phyloP scores from a whole-genome alignment of 2,888 invertebrate genomes.

The Anagyrus pseudococci region DNA sequence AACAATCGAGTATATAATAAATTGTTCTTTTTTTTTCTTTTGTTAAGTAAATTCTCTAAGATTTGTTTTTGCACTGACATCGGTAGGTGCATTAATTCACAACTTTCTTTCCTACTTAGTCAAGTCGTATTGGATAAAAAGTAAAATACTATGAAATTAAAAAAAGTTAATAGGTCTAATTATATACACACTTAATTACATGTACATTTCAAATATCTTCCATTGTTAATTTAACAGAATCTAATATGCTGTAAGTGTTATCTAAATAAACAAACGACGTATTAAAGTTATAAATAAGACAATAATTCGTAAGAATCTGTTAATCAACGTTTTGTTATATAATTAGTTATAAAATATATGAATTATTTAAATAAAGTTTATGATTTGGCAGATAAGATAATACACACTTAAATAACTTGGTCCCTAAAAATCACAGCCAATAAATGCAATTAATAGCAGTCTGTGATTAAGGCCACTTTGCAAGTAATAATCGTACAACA shows the following conservation, averaged over 20 bases:
- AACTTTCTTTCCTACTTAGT: conserved; percentile 7
- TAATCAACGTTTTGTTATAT: not conserved
- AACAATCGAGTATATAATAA: too few relatives aligned
- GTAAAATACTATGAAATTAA: conserved; percentile 19
- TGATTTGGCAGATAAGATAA: conserved; percentile 11
- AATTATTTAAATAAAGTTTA: conserved; percentile 4
- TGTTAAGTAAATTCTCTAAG: too few relatives aligned
- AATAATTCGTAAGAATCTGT: conserved; percentile 7
- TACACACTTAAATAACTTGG: conserved; percentile 47
- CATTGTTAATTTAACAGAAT: not conserved
- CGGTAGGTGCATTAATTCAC: conserved; percentile 8
- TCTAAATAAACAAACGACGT: not conserved
- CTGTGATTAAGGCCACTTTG: conserved; percentile 48
- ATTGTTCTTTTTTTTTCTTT: too few relatives aligned
- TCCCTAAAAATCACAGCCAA: conserved; percentile 62
- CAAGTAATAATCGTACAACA: conserved; percentile 40
- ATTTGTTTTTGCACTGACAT: conserved; percentile 26
- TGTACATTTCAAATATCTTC: not conserved
- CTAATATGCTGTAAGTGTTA: not conserved
- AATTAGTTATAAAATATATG: conserved; percentile 7
- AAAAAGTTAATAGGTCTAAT: too few relatives aligned
- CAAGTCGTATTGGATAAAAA: conserved; percentile 19
- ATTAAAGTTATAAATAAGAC: not conserved
- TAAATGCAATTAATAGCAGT: conserved; percentile 58
- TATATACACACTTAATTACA: not conserved